Conservation (phyloP, 2,113 vertebrate species). For the Marcusenius ussheri region DNA sequence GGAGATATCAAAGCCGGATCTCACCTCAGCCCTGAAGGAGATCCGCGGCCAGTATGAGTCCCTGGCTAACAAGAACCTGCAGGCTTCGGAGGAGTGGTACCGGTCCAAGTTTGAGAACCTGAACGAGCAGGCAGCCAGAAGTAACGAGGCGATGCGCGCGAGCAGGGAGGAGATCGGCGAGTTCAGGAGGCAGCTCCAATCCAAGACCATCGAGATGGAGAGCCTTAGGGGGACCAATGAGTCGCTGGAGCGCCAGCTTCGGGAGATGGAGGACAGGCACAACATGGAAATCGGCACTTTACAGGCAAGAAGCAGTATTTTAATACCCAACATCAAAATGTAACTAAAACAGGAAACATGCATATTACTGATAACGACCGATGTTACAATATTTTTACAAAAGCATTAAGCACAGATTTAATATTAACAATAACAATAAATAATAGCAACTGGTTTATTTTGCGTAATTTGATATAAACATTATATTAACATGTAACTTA, state of each 20-base stretch:
- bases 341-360: neutral
- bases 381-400: neutral
- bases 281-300: constrained; percentile 63
- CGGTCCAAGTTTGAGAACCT: constrained; percentile 74
- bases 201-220: constrained; percentile 79
- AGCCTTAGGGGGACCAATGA: constrained; percentile 77
- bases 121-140: constrained; percentile 73
- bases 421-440: neutral
- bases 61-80: constrained; percentile 78
- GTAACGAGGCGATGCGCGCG: constrained; percentile 75
- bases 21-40: constrained; percentile 77
- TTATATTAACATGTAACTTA: neutral
- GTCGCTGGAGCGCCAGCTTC: constrained; percentile 78
- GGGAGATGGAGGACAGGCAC: constrained; percentile 78
- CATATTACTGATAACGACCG: neutral
- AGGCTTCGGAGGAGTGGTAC: constrained; percentile 85
- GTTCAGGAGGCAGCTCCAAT: constrained; percentile 81
- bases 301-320: constrained; percentile 58
- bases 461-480: neutral
- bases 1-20: constrained; percentile 65
- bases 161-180: constrained; percentile 80
- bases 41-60: constrained; percentile 78
- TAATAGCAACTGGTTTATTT: neutral
- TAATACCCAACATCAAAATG: neutral
- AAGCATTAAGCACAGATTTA: neutral